Evolutionary conservation across 2,888 invertebrate genomes (phyloP), one percentile per base, ranked within the genome.

Genomic region (Macrophya alboannulata): DNA sequence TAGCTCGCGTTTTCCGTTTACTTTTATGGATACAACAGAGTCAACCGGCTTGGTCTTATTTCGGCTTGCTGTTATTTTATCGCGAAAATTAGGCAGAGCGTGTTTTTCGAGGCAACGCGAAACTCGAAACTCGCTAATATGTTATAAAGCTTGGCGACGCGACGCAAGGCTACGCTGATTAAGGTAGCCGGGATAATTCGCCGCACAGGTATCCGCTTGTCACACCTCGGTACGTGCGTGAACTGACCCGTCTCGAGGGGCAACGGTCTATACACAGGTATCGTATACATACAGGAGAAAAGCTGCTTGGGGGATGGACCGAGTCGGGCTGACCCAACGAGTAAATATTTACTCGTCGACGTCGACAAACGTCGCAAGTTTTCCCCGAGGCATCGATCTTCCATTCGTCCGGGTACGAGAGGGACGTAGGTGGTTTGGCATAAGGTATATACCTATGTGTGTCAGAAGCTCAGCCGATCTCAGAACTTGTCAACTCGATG

Each of bases 291-390:
- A 45, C n/a, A 72, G 10, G 45, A 4, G 72, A n/a, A 55, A 55
- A 8, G 40, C 40, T 6, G 43, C 4, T 2, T 43, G 77, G 31
- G 55, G 77, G 45, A 55, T 37, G 77, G 51, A 77, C 55, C 51
- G 55, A 6, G 31, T 12, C 77, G 31, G 31, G 55, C 25, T 77
- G 77, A 77, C 77, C 77, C 51, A 12, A 55, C 55, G 48, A 25
- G 77, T 37, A 77, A 77, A 77, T 77, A 77, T 77, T 77, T 51
- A 55, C 77, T 31, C 43, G 77, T 77, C 31, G 31, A 55, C 77
- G 55, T 37, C 51, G 55, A 77, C 77, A 77, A 77, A 77, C 77
- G 55, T 77, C 72, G 72, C 43, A 31, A 45, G 72, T 74, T 25
- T 45, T 45, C 72, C 43, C n/a, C 5, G 77, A 51, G 43, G 48